Evolutionary conservation across 2,113 vertebrate species (phyloP), one percentile per base, ranked within the genome.

Genomic region (Alosa alosa): DNA sequence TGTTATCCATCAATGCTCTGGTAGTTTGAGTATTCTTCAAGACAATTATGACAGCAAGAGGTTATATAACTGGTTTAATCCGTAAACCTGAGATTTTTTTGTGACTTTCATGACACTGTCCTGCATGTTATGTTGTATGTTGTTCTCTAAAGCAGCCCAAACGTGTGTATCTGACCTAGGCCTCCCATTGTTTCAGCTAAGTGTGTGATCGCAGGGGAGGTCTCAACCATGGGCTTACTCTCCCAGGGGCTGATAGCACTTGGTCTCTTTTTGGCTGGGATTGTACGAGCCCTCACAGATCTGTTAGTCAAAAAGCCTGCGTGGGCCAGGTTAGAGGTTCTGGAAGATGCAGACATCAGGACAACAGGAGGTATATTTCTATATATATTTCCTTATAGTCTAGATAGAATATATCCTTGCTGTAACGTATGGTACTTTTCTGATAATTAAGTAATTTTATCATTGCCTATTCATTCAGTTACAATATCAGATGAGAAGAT

Each of bases 261-360:
- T 0, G 97, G 98, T 9, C 97, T 97, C 0, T 97, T 97, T 0
- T 89, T 98, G 17, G 92, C 96, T 0, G 97, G 97, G 0, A 93
- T 99, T 0, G 82, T 99, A 81, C 86, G 99, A 83, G 98, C 97
- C 89, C 99, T 99, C 93, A 99, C 97, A 0, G 95, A 99, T 84
- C 31, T 98, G 4, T 96, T 98, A 90, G 93, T 99, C 64, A 86
- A 96, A n/a, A 97, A 97, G 92, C 86, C 94, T 0, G 94, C 94
- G 41, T 91, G 90, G 25, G 97, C 97, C 0, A 94, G 93, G 0
- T 0, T 96, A 91, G 94, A 97, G 55, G 93, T 96, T 89, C 93
- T 99, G 82, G 96, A 95, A 86, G 93, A 94, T 0, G 93, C 96
- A 46, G 95, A 98, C 8, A 95, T 99, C 89, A 96, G 96, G 10